A percentile compares a stretch with the other conserved stretches of the same genome.
These are phyloP conservation scores for Myodes glareolus DNA, from an alignment of 2,113 vertebrate species.

Conservation along the genomic window DNA sequence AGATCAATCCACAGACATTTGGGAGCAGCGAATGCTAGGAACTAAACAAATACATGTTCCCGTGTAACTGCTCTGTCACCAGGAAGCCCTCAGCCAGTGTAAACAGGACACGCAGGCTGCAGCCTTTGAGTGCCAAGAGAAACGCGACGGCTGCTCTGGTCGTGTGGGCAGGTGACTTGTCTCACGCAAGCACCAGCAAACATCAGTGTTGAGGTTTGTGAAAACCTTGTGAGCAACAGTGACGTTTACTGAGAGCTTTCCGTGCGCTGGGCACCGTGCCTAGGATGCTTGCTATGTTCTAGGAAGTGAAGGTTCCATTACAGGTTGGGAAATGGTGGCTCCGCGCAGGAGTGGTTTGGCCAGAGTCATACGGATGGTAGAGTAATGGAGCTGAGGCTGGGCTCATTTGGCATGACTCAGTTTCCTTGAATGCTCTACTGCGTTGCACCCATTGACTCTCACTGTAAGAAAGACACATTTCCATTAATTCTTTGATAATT, in stretches of 20 bases:
- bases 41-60: conserved; percentile 69
- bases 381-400: neutral
- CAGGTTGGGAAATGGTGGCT: conserved; percentile 8
- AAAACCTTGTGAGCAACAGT: neutral
- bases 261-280: neutral
- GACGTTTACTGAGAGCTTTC: neutral
- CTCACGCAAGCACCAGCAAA: neutral
- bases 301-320: neutral
- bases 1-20: conserved; percentile 75
- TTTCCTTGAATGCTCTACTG: neutral
- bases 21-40: conserved; percentile 60
- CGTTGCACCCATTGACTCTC: neutral
- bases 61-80: conserved; percentile 56
- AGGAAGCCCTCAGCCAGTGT: conserved; percentile 24
- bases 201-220: neutral
- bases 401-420: neutral
- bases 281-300: neutral
- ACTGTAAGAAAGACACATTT: neutral
- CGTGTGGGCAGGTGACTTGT: neutral
- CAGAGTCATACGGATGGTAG: neutral
- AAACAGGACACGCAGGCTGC: conserved; percentile 8
- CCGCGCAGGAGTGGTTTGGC: neutral
- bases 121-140: neutral
- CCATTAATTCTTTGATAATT: neutral
- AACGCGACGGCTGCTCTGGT: neutral